phyloP scores from a whole-genome alignment of 2,113 vertebrate species.

The Toxotes chatareus region DNA sequence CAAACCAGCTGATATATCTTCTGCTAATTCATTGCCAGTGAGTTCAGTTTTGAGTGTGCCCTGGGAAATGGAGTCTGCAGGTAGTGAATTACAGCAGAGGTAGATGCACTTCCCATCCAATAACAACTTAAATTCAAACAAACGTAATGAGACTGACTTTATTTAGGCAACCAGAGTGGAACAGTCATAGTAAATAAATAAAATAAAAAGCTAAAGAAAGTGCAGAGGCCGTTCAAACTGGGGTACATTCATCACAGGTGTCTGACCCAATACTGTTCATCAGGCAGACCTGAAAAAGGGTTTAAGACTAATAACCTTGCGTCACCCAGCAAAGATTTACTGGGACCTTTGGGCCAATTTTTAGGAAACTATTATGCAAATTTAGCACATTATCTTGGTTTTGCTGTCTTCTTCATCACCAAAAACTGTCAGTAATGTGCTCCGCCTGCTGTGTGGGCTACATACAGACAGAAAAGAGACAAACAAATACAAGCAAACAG shows the following conservation, averaged over 20 bases:
- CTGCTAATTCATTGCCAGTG: slow-evolving; percentile 31
- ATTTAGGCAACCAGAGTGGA: slow-evolving; percentile 42
- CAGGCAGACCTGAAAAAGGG: slow-evolving; percentile 54
- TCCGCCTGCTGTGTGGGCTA: slow-evolving; percentile 56
- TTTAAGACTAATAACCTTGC: slow-evolving; percentile 58
- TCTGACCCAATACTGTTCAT: slow-evolving; percentile 69
- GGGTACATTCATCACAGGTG: slow-evolving; percentile 62
- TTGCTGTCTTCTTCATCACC: slow-evolving; percentile 54
- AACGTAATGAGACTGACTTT: slow-evolving; percentile 52
- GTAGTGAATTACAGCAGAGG: slow-evolving; percentile 44
- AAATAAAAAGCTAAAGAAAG: slow-evolving; percentile 42
- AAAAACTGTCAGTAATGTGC: slow-evolving; percentile 52
- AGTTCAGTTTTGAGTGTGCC: slow-evolving; percentile 22
- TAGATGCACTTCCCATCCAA: slow-evolving; percentile 18
- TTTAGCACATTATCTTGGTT: slow-evolving; percentile 56
- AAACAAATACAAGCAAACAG: slow-evolving; percentile 56
- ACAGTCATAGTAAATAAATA: slow-evolving; percentile 42
- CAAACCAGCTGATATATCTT: slow-evolving; percentile 51
- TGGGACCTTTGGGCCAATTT: slow-evolving; percentile 58
- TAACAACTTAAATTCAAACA: slow-evolving; percentile 38
- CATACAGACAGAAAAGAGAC: slow-evolving; percentile 52
- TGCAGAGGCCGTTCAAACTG: slow-evolving; percentile 48
- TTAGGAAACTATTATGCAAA: slow-evolving; percentile 62
- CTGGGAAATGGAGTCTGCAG: slow-evolving; percentile 47
- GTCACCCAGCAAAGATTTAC: slow-evolving; percentile 54